Base-by-base conservation (phyloP, 1,140 invertebrate species). In the Drosophila biarmipes region DNA sequence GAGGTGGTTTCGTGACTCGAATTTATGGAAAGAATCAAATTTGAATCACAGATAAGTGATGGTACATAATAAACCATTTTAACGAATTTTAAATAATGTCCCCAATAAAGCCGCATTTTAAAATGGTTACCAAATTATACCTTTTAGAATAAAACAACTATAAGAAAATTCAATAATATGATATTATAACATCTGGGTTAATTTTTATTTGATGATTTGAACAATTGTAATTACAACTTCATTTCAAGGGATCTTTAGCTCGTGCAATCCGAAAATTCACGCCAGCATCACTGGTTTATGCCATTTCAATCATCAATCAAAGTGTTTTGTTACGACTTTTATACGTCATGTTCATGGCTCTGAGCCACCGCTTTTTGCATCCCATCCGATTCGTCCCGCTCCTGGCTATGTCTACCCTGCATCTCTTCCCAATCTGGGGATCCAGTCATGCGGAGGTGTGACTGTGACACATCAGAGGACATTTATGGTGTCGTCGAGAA, bases 281-380 rank as follows among this genome's bases (percentile, higher is more conserved):
- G 71, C 12, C 19, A 15, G 21, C 72, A 75, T 57, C 59, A 15
- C 72, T 56, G 49, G 8, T 29, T n/a, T 35, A 7, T 40, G 46
- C 31, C 53, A 73, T 82, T 87, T 76, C 78, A 76, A 87, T 87
- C 82, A 87, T 87, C 82, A 87, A 87, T 87, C 82, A 87, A 87
- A 87, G 84, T 87, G 82, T 87, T 87, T 87, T 79, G 82, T 87
- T 87, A 82, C 82, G 78, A 87, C 75, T 87, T 89, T 82, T 57
- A 72, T 87, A 77, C 76, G 82, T 89, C 84, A 89, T 87, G 82
- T 87, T 46, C 71, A 74, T 74, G 69, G 52, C 72, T 27, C 49
- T 14, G 52, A 63, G 58, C 19, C 66, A 57, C 37, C 45, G 52
- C 58, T 59, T 48, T 62, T 67, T 67, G 63, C 63, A 67, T 64